A percentile compares a stretch with the other conserved stretches of the same genome.
Conservation (phyloP, 2,888 invertebrate genomes). For the Lasius fuliginosus region DNA sequence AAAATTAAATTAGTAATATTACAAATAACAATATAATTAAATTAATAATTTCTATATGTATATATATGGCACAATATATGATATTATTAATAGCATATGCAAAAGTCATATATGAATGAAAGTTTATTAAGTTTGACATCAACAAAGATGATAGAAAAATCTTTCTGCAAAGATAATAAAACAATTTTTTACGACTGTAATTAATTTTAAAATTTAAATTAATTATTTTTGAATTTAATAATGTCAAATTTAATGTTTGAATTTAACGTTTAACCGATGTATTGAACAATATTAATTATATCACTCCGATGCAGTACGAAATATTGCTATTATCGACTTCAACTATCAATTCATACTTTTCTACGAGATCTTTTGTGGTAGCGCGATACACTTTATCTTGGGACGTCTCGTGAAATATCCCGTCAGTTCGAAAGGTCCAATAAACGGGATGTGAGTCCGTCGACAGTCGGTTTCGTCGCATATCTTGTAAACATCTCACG, state of each 20-base stretch:
- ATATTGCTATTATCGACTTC: neutral
- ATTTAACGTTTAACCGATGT: too few relatives aligned
- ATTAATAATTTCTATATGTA: neutral
- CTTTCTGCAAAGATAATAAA: neutral
- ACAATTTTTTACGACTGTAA: neutral
- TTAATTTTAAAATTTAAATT: neutral
- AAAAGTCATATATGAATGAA: neutral
- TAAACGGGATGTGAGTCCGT: slow-evolving; percentile 78
- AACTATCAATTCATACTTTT: slow-evolving; percentile 79
- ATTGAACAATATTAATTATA: slow-evolving; percentile 20
- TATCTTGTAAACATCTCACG: slow-evolving; percentile 83
- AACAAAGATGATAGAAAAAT: neutral
- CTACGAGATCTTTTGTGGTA: slow-evolving; percentile 80
- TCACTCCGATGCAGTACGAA: neutral
- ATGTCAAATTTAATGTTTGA: neutral
- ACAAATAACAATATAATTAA: neutral
- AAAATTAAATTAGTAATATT: neutral
- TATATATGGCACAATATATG: neutral
- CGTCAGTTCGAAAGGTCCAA: slow-evolving; percentile 85
- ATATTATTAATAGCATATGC: neutral
- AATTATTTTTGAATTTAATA: neutral
- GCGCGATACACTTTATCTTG: slow-evolving; percentile 83
- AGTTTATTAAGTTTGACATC: neutral
- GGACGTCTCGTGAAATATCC: slow-evolving; percentile 83
- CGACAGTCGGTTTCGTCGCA: slow-evolving; percentile 59